These are phyloP conservation scores for Gobio occitaniae DNA, from an alignment of 2,797 vertebrate genomes.

Conservation along the genomic window DNA sequence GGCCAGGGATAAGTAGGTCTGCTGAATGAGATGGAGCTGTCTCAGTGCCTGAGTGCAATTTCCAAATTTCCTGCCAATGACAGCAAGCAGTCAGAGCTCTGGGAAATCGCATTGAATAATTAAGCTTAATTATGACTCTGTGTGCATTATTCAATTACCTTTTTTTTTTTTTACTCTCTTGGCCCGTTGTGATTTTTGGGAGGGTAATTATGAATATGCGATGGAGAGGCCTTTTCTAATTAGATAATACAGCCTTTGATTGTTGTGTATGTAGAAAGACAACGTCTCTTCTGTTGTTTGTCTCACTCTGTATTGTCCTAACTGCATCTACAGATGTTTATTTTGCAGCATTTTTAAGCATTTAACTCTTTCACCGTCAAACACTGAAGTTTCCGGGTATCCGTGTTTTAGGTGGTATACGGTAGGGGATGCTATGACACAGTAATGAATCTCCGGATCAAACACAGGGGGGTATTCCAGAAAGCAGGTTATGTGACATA, in stretches of 20 bases:
- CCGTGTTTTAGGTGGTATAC: too few relatives aligned
- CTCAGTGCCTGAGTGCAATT: slow-evolving; percentile 25
- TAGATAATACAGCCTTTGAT: slow-evolving; percentile 9
- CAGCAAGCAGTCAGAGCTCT: slow-evolving; percentile 40
- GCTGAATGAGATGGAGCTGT: slow-evolving; percentile 39
- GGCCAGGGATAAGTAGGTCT: slow-evolving; percentile 34
- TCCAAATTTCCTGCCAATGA: slow-evolving; percentile 48
- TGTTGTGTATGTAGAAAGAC: slow-evolving; percentile 20
- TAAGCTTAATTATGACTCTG: slow-evolving; percentile 57
- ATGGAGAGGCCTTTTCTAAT: slow-evolving; percentile 22
- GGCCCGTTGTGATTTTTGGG: slow-evolving; percentile 48
- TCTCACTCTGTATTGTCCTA: background rate
- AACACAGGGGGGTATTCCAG: too few relatives aligned
- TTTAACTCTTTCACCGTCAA: background rate
- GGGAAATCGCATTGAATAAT: slow-evolving; percentile 43
- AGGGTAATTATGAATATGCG: slow-evolving; percentile 53
- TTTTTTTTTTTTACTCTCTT: slow-evolving; percentile 49
- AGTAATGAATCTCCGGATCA: too few relatives aligned
- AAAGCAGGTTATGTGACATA: too few relatives aligned
- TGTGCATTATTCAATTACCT: slow-evolving; percentile 58
- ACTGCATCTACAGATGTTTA: background rate
- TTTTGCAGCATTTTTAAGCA: background rate
- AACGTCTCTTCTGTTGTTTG: background rate
- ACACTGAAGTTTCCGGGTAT: too few relatives aligned
- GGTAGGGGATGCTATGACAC: too few relatives aligned